Base-by-base conservation (phyloP, 92 coral and sea anemone genomes). In the Actinostola sp. region DNA sequence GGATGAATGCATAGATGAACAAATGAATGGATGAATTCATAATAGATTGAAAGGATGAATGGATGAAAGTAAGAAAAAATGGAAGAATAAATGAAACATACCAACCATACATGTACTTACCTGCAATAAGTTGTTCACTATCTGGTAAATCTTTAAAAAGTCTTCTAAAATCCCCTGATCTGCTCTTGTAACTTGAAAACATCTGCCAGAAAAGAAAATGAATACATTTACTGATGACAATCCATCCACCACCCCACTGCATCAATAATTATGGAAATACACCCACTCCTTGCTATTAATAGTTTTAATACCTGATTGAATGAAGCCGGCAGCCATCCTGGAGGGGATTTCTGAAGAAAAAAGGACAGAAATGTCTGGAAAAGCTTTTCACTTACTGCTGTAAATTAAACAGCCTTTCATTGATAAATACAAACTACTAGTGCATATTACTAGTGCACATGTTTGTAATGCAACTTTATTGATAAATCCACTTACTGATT, bases 291-390 rank as follows among this genome's bases (percentile, higher is more conserved):
- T 39, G 14, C 45, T 7, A 46, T 46, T 13, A 46, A 46, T 2
- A 6, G 23, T 46, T 7, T 7, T 24, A 21, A 5, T 77, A 93
- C 98, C 90, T 93, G 98, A 79, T 93, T 92, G 81, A 93, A 88
- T 21, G 98, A 93, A n/a, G 97, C 98, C 45, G 98, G 98, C 15
- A 93, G 92, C 98, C 98, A 93, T 33, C 85, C 89, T 21, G 85
- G 77, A 45, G 97, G 89, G 14, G 98, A 85, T 72, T 76, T 92
- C 98, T 93, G 71, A 29, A 50, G 27, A 24, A 53, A 54, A 35
- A 64, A 54, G 29, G 0, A 8, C 14, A 2, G 70, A 19, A 35
- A 29, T 44, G 1, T 24, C 21, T 19, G 38, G 14, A 16, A 41
- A 16, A 57, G 39, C 13, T 28, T 24, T n/a, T n/a, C n/a, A n/a